A percentile compares a stretch with the other conserved stretches of the same genome.
Evolutionary conservation across 2,797 vertebrate genomes (phyloP).

Genomic region (Xyrichtys novacula): DNA sequence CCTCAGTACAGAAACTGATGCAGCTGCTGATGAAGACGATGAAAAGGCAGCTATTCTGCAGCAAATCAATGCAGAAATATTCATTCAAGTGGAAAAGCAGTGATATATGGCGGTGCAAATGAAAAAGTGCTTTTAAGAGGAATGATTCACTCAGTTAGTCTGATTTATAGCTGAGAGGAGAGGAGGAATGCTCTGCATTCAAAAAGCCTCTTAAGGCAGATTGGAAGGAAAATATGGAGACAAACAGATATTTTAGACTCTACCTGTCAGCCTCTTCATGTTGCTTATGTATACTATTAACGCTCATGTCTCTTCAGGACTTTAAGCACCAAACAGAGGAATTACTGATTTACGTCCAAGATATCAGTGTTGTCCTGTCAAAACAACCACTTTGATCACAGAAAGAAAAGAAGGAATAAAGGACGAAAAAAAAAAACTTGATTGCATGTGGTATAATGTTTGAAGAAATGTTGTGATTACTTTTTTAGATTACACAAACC

Average conservation of each 20-base stretch:
- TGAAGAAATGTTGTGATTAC: too few relatives aligned
- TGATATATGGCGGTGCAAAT: conserved; percentile 13
- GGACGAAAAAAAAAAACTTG: too few relatives aligned
- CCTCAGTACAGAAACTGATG: conserved; percentile 6
- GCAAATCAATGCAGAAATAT: conserved; percentile 8
- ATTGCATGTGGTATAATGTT: too few relatives aligned
- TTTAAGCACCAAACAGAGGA: background rate
- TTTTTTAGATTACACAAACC: too few relatives aligned
- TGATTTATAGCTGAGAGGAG: conserved; percentile 14
- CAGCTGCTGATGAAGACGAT: conserved; percentile 1
- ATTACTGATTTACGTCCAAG: too few relatives aligned
- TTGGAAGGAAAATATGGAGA: conserved; percentile 26
- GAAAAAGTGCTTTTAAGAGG: conserved; percentile 7
- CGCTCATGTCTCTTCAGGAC: conserved; percentile 13
- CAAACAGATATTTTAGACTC: conserved; percentile 31
- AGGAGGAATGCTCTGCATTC: background rate
- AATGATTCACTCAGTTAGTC: conserved; percentile 12
- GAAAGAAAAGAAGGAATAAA: too few relatives aligned
- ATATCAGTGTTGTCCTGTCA: too few relatives aligned
- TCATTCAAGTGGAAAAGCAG: background rate
- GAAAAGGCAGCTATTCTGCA: conserved; percentile 2
- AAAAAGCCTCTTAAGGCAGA: conserved; percentile 16
- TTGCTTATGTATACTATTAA: conserved; percentile 3
- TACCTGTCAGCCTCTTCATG: conserved; percentile 12
- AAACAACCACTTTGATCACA: too few relatives aligned